A percentile compares a stretch with the other conserved stretches of the same genome.
These are phyloP conservation scores for Eubucco bourcierii DNA, from an alignment of 2,113 vertebrate species.

Conservation along the genomic window DNA sequence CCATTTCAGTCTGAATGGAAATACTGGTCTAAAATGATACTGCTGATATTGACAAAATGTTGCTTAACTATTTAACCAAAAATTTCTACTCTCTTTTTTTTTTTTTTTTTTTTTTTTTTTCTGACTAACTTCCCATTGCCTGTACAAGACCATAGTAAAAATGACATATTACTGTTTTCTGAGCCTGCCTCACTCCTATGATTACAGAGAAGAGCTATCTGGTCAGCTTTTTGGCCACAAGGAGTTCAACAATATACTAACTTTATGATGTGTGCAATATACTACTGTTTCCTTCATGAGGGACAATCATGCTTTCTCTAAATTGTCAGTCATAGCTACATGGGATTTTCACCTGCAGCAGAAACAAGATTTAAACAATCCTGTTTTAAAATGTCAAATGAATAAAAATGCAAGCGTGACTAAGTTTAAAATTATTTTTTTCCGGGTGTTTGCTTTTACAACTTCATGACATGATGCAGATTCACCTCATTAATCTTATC, in stretches of 20 bases:
- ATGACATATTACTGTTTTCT: neutral
- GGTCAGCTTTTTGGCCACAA: constrained; percentile 22
- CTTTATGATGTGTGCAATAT: neutral
- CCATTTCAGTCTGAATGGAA: neutral
- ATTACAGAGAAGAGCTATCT: neutral
- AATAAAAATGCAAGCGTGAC: constrained; percentile 28
- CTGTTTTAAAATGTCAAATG: neutral
- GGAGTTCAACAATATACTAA: neutral
- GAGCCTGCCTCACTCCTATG: neutral
- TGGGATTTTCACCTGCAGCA: constrained; percentile 14
- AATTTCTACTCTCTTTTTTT: neutral
- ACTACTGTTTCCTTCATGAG: neutral
- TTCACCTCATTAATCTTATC: constrained; percentile 27
- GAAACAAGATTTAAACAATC: neutral
- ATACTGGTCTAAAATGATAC: neutral
- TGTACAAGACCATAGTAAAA: neutral
- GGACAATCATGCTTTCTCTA: neutral
- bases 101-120: neutral
- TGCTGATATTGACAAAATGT: neutral
- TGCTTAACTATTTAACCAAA: neutral
- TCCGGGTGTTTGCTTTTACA: constrained; percentile 36
- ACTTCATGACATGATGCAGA: neutral
- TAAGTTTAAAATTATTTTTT: constrained; percentile 5
- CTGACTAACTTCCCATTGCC: neutral
- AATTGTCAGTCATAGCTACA: neutral